Percentiles rank a stretch among this genome's conserved stretches.
These are phyloP conservation scores for Alosa alosa DNA, from an alignment of 2,113 vertebrate species.

Conservation along the genomic window DNA sequence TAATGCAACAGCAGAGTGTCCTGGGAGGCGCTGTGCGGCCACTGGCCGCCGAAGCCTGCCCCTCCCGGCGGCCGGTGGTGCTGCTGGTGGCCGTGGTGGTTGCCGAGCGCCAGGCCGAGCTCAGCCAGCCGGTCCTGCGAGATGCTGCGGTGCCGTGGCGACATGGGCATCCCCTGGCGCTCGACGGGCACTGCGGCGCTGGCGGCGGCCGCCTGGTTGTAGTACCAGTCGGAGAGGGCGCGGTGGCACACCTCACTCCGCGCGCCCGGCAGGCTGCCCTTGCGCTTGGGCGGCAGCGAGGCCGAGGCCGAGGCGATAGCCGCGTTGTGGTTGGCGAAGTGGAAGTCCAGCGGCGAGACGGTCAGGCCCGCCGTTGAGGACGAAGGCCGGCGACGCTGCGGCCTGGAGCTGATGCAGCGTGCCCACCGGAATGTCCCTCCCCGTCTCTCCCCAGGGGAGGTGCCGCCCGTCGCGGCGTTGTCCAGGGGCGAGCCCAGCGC, in stretches of 20 bases:
- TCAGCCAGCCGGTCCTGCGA: slow-evolving; percentile 82
- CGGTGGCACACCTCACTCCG: slow-evolving; percentile 74
- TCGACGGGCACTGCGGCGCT: slow-evolving; percentile 56
- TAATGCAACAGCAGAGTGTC: slow-evolving; percentile 78
- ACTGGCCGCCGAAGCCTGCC: slow-evolving; percentile 34
- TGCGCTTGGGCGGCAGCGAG: slow-evolving; percentile 50
- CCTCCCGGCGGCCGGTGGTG: background rate
- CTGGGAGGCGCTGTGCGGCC: slow-evolving; percentile 80
- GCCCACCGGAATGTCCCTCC: background rate
- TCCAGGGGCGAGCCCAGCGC: slow-evolving; percentile 51
- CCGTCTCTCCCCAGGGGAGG: slow-evolving; percentile 8
- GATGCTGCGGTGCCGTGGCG: slow-evolving; percentile 76
- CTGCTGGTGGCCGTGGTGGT: slow-evolving; percentile 11
- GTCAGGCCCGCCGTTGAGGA: slow-evolving; percentile 59
- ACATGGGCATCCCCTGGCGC: slow-evolving; percentile 65
- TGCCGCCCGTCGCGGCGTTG: no score
- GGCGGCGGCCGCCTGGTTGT: slow-evolving; percentile 71
- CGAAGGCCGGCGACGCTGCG: no score
- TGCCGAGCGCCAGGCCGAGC: slow-evolving; percentile 46
- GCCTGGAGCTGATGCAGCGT: background rate
- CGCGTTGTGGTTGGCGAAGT: slow-evolving; percentile 72
- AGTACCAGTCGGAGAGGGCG: slow-evolving; percentile 87
- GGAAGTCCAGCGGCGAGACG: slow-evolving; percentile 65
- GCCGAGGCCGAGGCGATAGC: slow-evolving; percentile 67
- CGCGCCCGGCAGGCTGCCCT: slow-evolving; percentile 52